Evolutionary conservation across 2,113 vertebrate species (phyloP).

Genomic region (Regulus satrapa): DNA sequence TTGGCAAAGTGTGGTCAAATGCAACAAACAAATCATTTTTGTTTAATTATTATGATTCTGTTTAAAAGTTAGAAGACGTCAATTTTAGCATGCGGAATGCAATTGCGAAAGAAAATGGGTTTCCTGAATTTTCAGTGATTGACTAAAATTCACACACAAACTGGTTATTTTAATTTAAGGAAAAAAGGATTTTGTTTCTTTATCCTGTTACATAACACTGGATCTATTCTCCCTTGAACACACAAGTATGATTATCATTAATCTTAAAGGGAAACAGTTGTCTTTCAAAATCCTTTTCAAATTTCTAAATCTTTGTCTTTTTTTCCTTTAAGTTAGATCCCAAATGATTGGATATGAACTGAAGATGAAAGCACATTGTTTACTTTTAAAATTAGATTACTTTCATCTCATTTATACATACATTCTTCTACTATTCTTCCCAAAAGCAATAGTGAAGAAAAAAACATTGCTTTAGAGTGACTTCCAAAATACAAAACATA

Average conservation of each 20-base stretch:
- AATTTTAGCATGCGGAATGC: not conserved
- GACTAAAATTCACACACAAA: not conserved
- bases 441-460: not conserved
- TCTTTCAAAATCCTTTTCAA: not conserved
- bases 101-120: conserved; percentile 2
- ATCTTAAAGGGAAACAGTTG: conserved; percentile 51
- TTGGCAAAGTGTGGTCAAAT: not conserved
- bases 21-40: not conserved
- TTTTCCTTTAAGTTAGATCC: not conserved
- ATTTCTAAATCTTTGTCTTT: not conserved
- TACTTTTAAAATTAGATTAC: conserved; percentile 3
- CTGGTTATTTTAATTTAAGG: conserved; percentile 44
- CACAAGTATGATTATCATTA: conserved; percentile 55
- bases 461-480: not conserved
- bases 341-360: not conserved
- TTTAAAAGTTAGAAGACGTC: not conserved
- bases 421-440: not conserved
- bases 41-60: not conserved
- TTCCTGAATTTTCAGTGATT: not conserved
- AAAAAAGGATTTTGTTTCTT: conserved; percentile 60
- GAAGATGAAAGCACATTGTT: not conserved
- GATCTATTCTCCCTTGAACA: conserved; percentile 41
- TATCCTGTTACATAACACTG: conserved; percentile 58
- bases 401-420: not conserved
- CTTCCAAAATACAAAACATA: conserved; percentile 13